phyloP scores from a whole-genome alignment of 2,113 vertebrate species.

The Genyomyrus donnyi region DNA sequence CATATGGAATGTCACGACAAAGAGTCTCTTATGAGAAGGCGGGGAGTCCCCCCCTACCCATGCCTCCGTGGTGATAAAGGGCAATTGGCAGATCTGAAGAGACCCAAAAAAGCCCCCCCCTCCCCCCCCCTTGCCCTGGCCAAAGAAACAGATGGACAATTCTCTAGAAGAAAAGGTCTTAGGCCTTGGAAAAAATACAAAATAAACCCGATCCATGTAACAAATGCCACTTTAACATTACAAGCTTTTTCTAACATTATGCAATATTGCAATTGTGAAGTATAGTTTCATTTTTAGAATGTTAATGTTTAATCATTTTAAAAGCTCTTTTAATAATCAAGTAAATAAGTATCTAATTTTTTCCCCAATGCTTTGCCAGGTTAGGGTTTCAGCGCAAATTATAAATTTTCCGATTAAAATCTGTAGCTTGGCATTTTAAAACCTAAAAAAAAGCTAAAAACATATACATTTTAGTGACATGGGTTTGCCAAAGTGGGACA shows the following conservation, averaged over 20 bases:
- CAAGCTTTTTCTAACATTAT: not conserved
- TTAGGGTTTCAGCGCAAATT: not conserved
- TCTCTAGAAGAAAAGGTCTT: not conserved
- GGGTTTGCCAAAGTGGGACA: not conserved
- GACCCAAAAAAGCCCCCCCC: not conserved
- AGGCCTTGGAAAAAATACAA: not conserved
- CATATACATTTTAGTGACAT: not conserved
- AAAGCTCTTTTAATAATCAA: not conserved
- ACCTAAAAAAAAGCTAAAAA: not conserved
- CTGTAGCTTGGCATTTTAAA: not conserved
- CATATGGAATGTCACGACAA: conserved; percentile 45
- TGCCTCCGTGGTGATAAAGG: conserved; percentile 25
- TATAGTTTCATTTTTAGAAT: not conserved
- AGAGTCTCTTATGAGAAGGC: conserved; percentile 42
- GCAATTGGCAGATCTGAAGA: conserved; percentile 21
- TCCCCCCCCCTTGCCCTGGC: not conserved
- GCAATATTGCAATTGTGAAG: not conserved
- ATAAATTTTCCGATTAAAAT: not conserved
- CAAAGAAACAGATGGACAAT: not conserved
- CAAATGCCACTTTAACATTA: not conserved
- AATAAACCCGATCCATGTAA: not conserved
- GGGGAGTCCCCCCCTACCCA: conserved; percentile 25
- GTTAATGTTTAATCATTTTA: not conserved
- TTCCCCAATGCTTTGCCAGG: not conserved
- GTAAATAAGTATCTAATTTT: not conserved